Conservation (phyloP, 2,113 vertebrate species). For the Perca flavescens region DNA sequence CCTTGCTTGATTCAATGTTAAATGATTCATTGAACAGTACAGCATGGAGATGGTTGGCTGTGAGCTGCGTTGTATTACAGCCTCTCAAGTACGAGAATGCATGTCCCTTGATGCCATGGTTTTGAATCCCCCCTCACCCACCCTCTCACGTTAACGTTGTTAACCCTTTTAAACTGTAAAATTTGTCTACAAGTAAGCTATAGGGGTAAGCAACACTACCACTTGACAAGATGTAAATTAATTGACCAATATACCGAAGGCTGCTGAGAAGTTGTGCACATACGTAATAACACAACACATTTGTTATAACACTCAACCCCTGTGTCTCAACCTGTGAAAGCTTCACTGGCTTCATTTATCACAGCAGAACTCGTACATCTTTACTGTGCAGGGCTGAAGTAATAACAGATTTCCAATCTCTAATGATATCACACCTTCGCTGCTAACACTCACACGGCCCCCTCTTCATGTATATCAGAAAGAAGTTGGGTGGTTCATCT, state of each 20-base stretch:
- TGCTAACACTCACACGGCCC: background rate
- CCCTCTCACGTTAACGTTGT: background rate
- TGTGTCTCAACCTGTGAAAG: background rate
- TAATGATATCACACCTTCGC: background rate
- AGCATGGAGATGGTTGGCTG: background rate
- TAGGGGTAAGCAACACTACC: background rate
- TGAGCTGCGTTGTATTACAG: background rate
- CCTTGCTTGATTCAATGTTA: constrained; percentile 13
- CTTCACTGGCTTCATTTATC: background rate
- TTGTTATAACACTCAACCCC: background rate
- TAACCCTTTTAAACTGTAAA: background rate
- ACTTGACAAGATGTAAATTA: background rate
- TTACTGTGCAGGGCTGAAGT: background rate
- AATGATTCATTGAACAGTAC: constrained; percentile 39
- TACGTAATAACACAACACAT: background rate
- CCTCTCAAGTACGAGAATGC: background rate
- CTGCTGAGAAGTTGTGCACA: background rate
- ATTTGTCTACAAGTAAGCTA: background rate
- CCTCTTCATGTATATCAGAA: background rate
- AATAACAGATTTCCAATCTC: background rate
- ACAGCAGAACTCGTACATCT: background rate
- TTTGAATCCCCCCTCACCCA: background rate
- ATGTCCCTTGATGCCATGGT: background rate
- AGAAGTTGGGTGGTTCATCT: no score
- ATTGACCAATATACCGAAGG: background rate